Percentiles rank a stretch among this genome's conserved stretches.
phyloP scores from a whole-genome alignment of 2,888 invertebrate genomes.

The Ptilodon capucinus region DNA sequence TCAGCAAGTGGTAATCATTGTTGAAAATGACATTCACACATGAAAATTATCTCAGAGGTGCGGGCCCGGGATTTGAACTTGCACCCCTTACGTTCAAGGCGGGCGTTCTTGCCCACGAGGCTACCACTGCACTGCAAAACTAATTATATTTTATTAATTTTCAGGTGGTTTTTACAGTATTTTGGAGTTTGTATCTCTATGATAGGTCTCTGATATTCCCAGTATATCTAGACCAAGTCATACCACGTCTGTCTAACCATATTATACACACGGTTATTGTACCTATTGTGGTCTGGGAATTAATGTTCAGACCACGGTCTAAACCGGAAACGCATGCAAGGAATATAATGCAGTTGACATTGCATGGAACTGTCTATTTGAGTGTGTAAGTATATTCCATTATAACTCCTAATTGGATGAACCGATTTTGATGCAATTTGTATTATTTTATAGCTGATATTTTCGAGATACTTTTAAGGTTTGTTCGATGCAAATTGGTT shows the following conservation, averaged over 20 bases:
- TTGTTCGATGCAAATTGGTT: no score
- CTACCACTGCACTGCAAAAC: no score
- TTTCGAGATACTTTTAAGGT: no score
- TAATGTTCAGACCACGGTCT: constrained; percentile 45
- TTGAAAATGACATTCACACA: no score
- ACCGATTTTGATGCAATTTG: no score
- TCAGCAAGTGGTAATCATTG: no score
- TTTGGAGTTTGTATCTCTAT: constrained; percentile 59
- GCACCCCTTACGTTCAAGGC: no score
- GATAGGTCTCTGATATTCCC: constrained; percentile 62
- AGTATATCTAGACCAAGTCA: constrained; percentile 42
- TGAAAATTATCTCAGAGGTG: no score
- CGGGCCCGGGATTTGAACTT: no score
- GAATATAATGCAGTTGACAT: constrained; percentile 42
- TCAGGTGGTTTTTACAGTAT: constrained; percentile 60
- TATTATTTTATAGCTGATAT: no score
- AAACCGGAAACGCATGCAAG: constrained; percentile 50
- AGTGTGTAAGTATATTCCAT: constrained; percentile 57
- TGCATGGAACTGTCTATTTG: constrained; percentile 49
- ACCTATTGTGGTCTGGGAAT: constrained; percentile 57
- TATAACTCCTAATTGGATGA: no score
- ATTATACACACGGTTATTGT: constrained; percentile 63
- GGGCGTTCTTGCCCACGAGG: no score
- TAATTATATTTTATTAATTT: constrained; percentile 15
- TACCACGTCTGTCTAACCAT: constrained; percentile 56